Evolutionary conservation across 2,113 vertebrate genomes (phyloP).

Genomic region (Hystrix brachyura): DNA sequence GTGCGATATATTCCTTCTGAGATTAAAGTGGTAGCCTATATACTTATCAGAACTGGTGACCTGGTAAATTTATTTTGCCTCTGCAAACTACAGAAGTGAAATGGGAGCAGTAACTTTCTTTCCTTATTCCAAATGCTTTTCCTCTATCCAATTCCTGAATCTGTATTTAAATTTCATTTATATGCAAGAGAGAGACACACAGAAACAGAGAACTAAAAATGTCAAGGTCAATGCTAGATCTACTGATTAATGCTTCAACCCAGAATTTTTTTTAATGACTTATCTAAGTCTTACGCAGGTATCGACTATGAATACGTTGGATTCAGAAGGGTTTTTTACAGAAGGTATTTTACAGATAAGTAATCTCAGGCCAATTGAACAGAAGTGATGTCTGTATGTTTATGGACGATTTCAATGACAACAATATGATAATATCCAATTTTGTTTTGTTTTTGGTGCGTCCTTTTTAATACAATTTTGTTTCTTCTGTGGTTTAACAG

Average conservation of each 20-base stretch:
- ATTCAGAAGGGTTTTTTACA: background rate
- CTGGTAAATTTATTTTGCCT: slow-evolving; percentile 31
- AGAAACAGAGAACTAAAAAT: background rate
- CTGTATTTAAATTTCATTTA: background rate
- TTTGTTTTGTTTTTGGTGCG: background rate
- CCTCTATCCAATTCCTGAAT: background rate
- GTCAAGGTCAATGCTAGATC: background rate
- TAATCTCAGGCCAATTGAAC: background rate
- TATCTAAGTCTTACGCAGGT: slow-evolving; percentile 11
- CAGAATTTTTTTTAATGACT: background rate
- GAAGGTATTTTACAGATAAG: slow-evolving; percentile 33
- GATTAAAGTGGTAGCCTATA: background rate
- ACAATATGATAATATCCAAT: background rate
- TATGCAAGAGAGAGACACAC: background rate
- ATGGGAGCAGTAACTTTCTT: background rate
- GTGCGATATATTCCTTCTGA: background rate
- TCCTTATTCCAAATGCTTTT: background rate
- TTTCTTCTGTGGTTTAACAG: background rate
- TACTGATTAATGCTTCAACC: slow-evolving; percentile 16
- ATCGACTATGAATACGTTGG: background rate
- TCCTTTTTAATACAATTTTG: slow-evolving; percentile 39
- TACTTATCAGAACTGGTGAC: slow-evolving; percentile 21
- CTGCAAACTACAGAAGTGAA: slow-evolving; percentile 30
- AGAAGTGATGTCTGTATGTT: background rate
- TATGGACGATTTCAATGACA: background rate